Evolutionary conservation across 2,797 vertebrate genomes (phyloP), one percentile per base, ranked within the genome.

Genomic region (Clarias laeviceps): DNA sequence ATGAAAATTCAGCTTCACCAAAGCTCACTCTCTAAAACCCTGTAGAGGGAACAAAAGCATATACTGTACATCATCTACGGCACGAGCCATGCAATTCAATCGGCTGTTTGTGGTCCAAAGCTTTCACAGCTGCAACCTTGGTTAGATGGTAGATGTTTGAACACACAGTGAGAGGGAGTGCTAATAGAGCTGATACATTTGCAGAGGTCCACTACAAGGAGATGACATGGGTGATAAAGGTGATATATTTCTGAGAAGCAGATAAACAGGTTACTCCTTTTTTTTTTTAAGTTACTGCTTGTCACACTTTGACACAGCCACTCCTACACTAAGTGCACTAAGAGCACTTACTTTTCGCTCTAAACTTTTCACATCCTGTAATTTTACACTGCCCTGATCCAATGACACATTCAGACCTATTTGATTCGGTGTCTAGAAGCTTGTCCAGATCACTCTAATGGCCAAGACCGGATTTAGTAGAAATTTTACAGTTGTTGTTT

Each of bases 211-310:
- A 94, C 94, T 97, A 98, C 11, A 50, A 98, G 94, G 94, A 96
- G 97, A 97, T 98, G 96, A 97, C 92, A 93, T 88, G 90, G 93
- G 93, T 94, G 95, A 97, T 97, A 94, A 93, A 81, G 94, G 94
- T 50, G 45, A 97, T 97, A 99, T 98, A 99, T 92, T 95, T 96
- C 96, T 96, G 95, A 97, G 95, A 90, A 94, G 92, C 91, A 96
- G 96, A 96, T 97, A 96, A 98, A 95, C 93, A 96, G 97, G 97
- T 98, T 97, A 11, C 40, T 45, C 9, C 12, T 50, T 97, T 96
- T 92, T 93, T 92, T 93, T 92, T 94, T 94, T 92, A 95, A 94
- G 93, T 95, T 90, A 85, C 95, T 94, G 94, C 92, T 93, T 70
- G 70, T 82, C 62, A 78, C 62, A 56, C 37, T 15, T 65, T 65